Conservation (phyloP, 1,140 invertebrate genomes). For the Microplitis demolitor region DNA sequence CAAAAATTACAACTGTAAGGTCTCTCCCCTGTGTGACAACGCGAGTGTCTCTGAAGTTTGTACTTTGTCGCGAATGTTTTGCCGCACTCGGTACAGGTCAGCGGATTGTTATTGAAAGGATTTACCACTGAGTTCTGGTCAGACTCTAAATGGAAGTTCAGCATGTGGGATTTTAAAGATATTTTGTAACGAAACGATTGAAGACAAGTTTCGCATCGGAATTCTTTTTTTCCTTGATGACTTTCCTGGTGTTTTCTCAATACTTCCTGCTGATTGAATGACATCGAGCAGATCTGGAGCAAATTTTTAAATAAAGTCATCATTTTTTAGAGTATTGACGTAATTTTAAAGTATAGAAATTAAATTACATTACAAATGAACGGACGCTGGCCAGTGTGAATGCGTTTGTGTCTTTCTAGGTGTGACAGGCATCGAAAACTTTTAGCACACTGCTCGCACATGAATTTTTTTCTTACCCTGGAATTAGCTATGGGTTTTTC, state of each 20-base stretch:
- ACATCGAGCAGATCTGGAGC: conserved; percentile 63
- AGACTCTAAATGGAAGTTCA: conserved; percentile 49
- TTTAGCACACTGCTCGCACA: conserved; percentile 50
- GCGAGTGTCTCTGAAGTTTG: conserved; percentile 57
- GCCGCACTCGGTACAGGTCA: conserved; percentile 54
- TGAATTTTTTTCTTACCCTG: conserved; percentile 36
- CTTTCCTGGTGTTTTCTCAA: conserved; percentile 63
- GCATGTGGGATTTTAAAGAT: conserved; percentile 56
- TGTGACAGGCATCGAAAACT: conserved; percentile 54
- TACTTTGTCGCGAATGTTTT: conserved; percentile 60
- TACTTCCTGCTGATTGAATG: conserved; percentile 67
- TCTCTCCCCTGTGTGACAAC: conserved; percentile 63
- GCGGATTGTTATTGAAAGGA: conserved; percentile 30
- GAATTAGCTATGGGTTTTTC: conserved; percentile 30
- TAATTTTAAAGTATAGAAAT: conserved; percentile 5
- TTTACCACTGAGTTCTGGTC: conserved; percentile 27
- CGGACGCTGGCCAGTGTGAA: conserved; percentile 53
- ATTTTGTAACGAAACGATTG: conserved; percentile 57
- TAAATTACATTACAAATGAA: conserved; percentile 51
- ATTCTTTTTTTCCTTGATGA: conserved; percentile 63
- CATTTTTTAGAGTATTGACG: background rate
- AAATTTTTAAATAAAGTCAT: conserved; percentile 32
- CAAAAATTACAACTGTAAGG: conserved; percentile 64
- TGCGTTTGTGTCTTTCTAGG: conserved; percentile 54
- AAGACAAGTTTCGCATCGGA: conserved; percentile 66